Percentiles rank a stretch among this genome's conserved stretches.
Conservation (phyloP, 2,113 vertebrate genomes). For the Mus musculus region DNA sequence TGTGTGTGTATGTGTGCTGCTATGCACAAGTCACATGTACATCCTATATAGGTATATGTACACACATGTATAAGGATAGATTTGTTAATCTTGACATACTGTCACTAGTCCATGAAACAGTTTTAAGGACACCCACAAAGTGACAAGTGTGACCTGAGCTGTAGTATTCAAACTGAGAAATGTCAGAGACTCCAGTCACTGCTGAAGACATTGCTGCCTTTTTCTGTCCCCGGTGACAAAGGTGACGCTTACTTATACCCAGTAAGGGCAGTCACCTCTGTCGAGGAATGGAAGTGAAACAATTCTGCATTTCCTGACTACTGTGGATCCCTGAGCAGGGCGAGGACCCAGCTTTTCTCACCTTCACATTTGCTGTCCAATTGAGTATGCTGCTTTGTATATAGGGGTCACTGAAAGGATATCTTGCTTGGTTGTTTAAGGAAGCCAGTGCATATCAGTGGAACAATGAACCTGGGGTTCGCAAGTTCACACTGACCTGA, state of each 20-base stretch:
- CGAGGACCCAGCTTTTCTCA: constrained; percentile 40
- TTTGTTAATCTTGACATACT: constrained; percentile 28
- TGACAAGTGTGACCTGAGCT: background rate
- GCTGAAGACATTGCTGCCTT: background rate
- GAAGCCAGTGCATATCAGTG: constrained; percentile 31
- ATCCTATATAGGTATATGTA: background rate
- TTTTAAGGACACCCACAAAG: constrained; percentile 1
- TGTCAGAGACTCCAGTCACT: background rate
- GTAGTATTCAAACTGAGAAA: constrained; percentile 7
- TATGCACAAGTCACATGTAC: background rate
- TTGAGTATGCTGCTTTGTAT: constrained; percentile 65
- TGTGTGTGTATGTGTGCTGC: background rate
- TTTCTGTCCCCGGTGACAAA: background rate
- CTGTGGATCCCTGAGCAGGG: constrained; percentile 56
- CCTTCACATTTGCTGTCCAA: constrained; percentile 51
- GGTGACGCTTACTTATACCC: background rate
- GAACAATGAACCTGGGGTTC: constrained; percentile 17
- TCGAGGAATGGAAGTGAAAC: constrained; percentile 22
- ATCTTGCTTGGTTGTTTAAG: constrained; percentile 41
- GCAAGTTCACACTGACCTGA: constrained; percentile 53
- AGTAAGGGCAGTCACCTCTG: background rate
- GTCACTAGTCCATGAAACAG: constrained; percentile 1
- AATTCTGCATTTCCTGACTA: constrained; percentile 34
- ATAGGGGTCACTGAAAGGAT: constrained; percentile 48
- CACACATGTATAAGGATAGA: background rate